Base-by-base conservation (phyloP, 2,888 invertebrate species). In the Stenotaenia linearis region DNA sequence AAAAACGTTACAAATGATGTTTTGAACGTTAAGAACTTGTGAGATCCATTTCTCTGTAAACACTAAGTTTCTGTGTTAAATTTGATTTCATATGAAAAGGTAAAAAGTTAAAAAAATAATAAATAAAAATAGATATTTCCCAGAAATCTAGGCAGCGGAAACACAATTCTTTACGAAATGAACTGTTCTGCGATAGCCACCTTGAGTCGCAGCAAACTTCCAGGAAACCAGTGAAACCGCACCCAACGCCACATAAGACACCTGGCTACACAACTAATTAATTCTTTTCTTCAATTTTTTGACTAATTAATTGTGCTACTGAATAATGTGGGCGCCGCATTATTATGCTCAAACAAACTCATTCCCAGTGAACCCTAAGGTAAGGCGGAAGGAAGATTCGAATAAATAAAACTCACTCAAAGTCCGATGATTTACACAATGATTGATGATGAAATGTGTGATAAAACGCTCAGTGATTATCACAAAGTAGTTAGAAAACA, bases 111-210 rank as follows among this genome's bases (percentile, higher is more conserved):
- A n/a, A n/a, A n/a, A n/a, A 69, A 28, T 23, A 23, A n/a, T 10
- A 12, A 28, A 15, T 69, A 12, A 69, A 69, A n/a, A 18, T 21
- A 50, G 50, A 50, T 50, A 50, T 50, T 50, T 50, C 7, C 7
- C 18, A n/a, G 50, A 50, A 50, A 50, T 50, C 50, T 15, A 18
- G n/a, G 7, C 50, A 50, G 18, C 69, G 69, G 69, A 69, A 69
- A 69, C n/a, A 12, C 69, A 69, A 69, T 69, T 69, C 69, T 69
- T 69, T 69, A 28, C 25, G 28, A 69, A 28, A 69, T 69, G 69
- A 69, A 28, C 28, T 69, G 28, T 10, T 28, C 28, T 25, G 69
- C 69, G 69, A 69, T 69, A 69, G 69, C 25, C 69, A 69, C 69
- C 69, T 69, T 69, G 69, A 69, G 69, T 69, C 25, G 69, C 25